A percentile compares a stretch with the other conserved stretches of the same genome.
phyloP scores from a whole-genome alignment of 2,797 vertebrate species.

The Chlorospingus flavigularis region DNA sequence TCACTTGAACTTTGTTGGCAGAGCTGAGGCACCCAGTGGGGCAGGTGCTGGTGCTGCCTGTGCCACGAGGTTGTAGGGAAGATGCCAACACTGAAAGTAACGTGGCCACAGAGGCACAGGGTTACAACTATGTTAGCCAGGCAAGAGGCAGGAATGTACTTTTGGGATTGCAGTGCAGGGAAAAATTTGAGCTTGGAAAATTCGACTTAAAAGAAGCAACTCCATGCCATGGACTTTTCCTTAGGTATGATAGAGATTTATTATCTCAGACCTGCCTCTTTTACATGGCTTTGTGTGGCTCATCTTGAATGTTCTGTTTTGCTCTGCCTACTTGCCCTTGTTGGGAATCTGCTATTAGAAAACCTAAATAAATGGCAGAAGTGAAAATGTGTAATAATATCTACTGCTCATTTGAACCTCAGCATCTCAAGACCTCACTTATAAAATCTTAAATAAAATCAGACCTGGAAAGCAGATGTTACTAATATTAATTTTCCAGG shows the following conservation, averaged over 20 bases:
- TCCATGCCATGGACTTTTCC: not conserved
- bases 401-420: not conserved
- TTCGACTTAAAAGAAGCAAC: not conserved
- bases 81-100: accelerated
- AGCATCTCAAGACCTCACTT: not conserved
- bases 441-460: not conserved
- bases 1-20: not conserved
- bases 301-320: not conserved
- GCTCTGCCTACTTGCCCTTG: not conserved
- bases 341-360: not conserved
- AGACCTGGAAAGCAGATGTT: not conserved
- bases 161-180: not conserved
- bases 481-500: not conserved
- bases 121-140: accelerated
- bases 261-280: not conserved
- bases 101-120: not conserved
- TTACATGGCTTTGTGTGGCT: accelerated
- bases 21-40: not conserved
- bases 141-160: not conserved
- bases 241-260: not conserved
- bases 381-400: not conserved
- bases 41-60: no score
- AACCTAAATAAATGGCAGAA: not conserved
- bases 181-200: not conserved
- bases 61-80: not conserved